Conservation (phyloP, 2,113 vertebrate genomes). For the Trematocara unimaculatum region DNA sequence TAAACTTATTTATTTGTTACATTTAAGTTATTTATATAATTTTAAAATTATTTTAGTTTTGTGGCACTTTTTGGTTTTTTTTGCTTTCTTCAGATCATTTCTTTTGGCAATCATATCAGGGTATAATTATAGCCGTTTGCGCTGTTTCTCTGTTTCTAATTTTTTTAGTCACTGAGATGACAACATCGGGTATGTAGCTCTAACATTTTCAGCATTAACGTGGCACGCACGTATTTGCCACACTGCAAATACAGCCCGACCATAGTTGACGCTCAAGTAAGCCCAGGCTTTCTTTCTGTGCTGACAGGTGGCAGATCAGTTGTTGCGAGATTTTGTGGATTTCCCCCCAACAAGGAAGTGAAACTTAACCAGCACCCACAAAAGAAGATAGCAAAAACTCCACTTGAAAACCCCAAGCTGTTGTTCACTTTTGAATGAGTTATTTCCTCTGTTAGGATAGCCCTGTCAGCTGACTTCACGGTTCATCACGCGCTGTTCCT, state of each 20-base stretch:
- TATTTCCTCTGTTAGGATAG: conserved; percentile 5
- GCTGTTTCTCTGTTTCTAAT: background rate
- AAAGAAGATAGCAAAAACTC: conserved; percentile 25
- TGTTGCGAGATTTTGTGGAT: conserved; percentile 15
- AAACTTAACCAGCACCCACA: conserved; percentile 22
- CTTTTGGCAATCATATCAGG: conserved; percentile 57
- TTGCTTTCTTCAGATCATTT: conserved; percentile 1
- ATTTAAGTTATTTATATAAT: conserved; percentile 60
- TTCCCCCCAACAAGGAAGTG: conserved; percentile 48
- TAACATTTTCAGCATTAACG: background rate
- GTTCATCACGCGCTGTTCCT: background rate
- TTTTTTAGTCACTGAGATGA: background rate
- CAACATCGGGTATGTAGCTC: background rate
- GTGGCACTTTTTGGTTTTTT: conserved; percentile 59
- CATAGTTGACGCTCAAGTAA: background rate
- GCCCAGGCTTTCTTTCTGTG: background rate
- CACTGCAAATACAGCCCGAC: background rate
- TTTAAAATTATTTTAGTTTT: conserved; percentile 48
- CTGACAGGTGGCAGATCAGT: conserved; percentile 16
- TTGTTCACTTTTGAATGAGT: background rate
- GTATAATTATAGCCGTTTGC: background rate
- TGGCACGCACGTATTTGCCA: background rate
- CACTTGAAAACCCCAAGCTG: conserved; percentile 32
- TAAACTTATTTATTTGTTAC: conserved; percentile 54
- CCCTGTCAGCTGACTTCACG: background rate